phyloP scores from a whole-genome alignment of 1,140 invertebrate genomes.

The Leptopilina boulardi region DNA sequence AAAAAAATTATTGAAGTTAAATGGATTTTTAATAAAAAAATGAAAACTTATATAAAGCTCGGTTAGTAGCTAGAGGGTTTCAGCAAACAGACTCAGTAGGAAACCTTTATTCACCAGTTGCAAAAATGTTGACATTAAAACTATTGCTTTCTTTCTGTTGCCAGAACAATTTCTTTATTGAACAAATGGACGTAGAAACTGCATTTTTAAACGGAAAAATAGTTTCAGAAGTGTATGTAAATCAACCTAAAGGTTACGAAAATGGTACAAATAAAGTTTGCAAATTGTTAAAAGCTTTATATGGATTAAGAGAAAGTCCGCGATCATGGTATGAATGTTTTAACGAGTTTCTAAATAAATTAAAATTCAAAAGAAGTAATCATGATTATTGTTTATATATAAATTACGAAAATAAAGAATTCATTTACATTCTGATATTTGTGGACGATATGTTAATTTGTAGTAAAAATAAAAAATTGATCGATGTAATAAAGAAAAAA shows the following conservation, averaged over 20 bases:
- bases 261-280: slow-evolving; percentile 40
- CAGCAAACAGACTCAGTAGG: too few relatives aligned
- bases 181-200: background rate
- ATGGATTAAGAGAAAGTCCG: slow-evolving; percentile 62
- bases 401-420: background rate
- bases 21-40: too few relatives aligned
- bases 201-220: too few relatives aligned
- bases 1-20: too few relatives aligned
- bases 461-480: slow-evolving; percentile 31
- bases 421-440: slow-evolving; percentile 33
- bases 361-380: slow-evolving; percentile 44
- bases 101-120: too few relatives aligned
- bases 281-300: slow-evolving; percentile 59
- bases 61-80: too few relatives aligned
- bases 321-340: slow-evolving; percentile 58
- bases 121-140: too few relatives aligned
- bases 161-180: background rate
- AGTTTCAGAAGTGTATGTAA: too few relatives aligned
- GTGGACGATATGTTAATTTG: slow-evolving; percentile 42
- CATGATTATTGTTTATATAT: slow-evolving; percentile 48
- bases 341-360: slow-evolving; percentile 38
- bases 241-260: too few relatives aligned
- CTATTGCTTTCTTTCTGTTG: too few relatives aligned
- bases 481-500: slow-evolving; percentile 18
- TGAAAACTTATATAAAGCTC: too few relatives aligned